Base-by-base conservation (phyloP, 2,797 vertebrate species). In the Danio choprae region DNA sequence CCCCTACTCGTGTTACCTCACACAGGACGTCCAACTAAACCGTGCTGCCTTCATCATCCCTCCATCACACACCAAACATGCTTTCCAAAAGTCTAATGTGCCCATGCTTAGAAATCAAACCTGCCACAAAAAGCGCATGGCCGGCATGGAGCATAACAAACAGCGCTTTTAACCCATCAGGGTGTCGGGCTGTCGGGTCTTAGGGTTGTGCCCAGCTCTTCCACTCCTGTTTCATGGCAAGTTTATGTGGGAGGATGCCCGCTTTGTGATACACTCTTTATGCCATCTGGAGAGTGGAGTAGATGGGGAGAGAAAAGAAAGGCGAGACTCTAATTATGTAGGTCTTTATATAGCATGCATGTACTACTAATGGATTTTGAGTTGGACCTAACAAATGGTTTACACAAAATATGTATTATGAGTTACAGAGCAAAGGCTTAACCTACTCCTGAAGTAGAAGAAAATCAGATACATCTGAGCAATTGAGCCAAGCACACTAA, bases 251-350 rank as follows among this genome's bases (percentile, higher is more conserved):
- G 58, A 69, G 67, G 55, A 62, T 59, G 59, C 53, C 70, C 50
- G 56, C 73, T 86, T 79, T 86, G 80, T 84, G 55, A 83, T 83
- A 60, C 73, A 77, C 77, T 73, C 48, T 79, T 77, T 78, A 44
- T 64, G 83, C 81, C 84, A 87, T 86, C 83, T 87, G 83, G 83
- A 88, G 86, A 87, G 81, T 84, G 85, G 87, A 86, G 55, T 85
- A 87, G 79, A 82, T 84, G 88, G 70, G 29, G 60, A 87, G 65
- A 83, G 81, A 77, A 84, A 77, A 67, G n/a, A 53, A 68, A 63
- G 20, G 16, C 29, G 18, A 41, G n/a, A 48, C n/a, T 85, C 80
- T 81, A 88, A 91, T 88, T 75, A 92, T 90, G 89, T 63, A 84
- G 86, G 87, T 84, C 20, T 77, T 72, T 55, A 36, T 46, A 58